These are phyloP conservation scores for Spilogale gracilis DNA, from an alignment of 2,113 vertebrate genomes.

Conservation along the genomic window DNA sequence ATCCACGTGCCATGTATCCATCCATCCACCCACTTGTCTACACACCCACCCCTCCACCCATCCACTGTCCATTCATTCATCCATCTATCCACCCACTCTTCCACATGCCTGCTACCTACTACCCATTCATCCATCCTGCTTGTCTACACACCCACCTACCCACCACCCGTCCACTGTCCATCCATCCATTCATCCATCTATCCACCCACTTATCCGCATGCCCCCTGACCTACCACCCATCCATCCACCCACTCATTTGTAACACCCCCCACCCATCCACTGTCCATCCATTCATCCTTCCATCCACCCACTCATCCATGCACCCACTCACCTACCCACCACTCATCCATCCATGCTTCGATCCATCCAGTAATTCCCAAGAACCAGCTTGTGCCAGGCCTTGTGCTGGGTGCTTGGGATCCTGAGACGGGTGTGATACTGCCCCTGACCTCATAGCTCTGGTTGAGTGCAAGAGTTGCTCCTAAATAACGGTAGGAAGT, in stretches of 20 bases:
- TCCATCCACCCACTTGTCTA: fast-evolving
- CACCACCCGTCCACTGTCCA: background rate
- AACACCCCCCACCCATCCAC: background rate
- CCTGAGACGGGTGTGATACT: background rate
- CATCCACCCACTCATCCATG: background rate
- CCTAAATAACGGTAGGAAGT: background rate
- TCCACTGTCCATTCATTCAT: background rate
- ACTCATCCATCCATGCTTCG: background rate
- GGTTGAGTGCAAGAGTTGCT: background rate
- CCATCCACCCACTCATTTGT: too few species aligned
- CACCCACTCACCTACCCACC: background rate
- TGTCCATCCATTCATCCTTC: too few species aligned
- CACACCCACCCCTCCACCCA: background rate
- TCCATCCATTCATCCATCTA: background rate
- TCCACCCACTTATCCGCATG: too few species aligned
- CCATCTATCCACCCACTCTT: background rate
- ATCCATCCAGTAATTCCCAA: background rate
- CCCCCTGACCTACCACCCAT: too few species aligned
- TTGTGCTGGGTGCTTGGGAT: background rate
- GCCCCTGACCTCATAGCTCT: background rate
- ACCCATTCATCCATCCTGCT: background rate
- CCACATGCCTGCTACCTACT: too few species aligned
- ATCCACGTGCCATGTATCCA: background rate
- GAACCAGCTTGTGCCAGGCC: background rate
- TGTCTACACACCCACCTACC: too few species aligned